Base-by-base conservation (phyloP, 2,888 invertebrate species). In the Eupithecia exiguata region DNA sequence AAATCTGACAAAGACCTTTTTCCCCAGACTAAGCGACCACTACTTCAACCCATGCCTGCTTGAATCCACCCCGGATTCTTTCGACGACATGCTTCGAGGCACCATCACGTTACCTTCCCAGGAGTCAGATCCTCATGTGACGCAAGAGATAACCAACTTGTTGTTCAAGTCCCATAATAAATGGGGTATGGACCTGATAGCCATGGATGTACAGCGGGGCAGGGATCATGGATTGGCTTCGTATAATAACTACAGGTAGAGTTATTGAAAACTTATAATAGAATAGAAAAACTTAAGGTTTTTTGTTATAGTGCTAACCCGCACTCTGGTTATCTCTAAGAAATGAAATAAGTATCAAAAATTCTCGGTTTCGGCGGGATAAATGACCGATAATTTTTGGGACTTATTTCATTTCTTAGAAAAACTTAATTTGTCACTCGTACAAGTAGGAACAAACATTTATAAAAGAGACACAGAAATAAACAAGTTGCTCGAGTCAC, bases 121-220 rank as follows among this genome's bases (percentile, higher is more conserved):
- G 70, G 95, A 95, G 76, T 91, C 95, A 9, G 96, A 96, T 80
- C 94, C 94, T 0, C 95, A 90, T 85, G 93, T 95, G 78, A 93
- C 96, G 1, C 88, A 85, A 5, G 93, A 94, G 84, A 83, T 94
- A 70, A 91, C 92, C 7, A 94, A 95, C 91, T 76, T 95, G 90
- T 81, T 94, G 78, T 93, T 93, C 83, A 92, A 91, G 80, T 91
- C 93, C 0, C 81, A 82, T 25, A 92, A 92, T 79, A 80, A 81
- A 35, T 94, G 94, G 92, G 96, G 96, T 0, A 86, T 96, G 86
- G 96, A 96, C 82, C 88, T 96, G 38, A 92, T 95, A 66, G 95
- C 96, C 4, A 95, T 96, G 85, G 96, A 96, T 79, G 95, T 96
- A 74, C 96, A 96, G 84, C 88, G 96, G 66, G 96, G 96, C 38